These are phyloP conservation scores for Cataglyphis altisquamis DNA, from an alignment of 2,888 invertebrate genomes.

Conservation along the genomic window DNA sequence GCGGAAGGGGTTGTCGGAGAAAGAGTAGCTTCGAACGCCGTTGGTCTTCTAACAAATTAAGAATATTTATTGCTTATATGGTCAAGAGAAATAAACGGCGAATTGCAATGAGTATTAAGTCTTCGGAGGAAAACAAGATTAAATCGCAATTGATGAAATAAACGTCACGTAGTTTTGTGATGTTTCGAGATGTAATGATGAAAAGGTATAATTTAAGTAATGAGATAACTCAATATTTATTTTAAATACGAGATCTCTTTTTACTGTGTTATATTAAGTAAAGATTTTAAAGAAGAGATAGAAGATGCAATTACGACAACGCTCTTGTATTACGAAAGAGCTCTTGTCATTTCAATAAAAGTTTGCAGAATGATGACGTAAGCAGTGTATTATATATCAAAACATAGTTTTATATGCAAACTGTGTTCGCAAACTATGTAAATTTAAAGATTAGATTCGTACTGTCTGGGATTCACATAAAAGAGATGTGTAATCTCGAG, in stretches of 20 bases:
- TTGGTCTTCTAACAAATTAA: background rate
- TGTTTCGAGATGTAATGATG: background rate
- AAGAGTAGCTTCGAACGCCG: conserved; percentile 16
- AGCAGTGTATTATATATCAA: conserved; percentile 16
- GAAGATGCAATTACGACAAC: background rate
- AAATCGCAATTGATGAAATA: background rate
- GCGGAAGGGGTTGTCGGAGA: conserved; percentile 34
- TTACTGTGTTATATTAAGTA: background rate
- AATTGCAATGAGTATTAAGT: background rate
- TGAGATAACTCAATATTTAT: background rate
- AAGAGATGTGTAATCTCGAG: conserved; percentile 27
- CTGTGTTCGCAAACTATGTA: background rate
- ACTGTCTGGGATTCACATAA: background rate
- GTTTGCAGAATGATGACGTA: conserved; percentile 10
- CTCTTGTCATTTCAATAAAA: background rate
- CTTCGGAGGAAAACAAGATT: background rate
- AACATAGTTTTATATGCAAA: conserved; percentile 5
- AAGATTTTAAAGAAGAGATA: background rate
- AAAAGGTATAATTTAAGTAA: background rate
- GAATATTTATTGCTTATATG: conserved; percentile 13
- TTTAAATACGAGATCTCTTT: background rate
- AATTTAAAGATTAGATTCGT: background rate
- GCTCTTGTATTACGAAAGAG: background rate
- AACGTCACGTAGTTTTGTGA: background rate
- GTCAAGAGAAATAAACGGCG: background rate